Evolutionary conservation across 2,113 vertebrate species (phyloP).

Genomic region (Pachycephala philippinensis): DNA sequence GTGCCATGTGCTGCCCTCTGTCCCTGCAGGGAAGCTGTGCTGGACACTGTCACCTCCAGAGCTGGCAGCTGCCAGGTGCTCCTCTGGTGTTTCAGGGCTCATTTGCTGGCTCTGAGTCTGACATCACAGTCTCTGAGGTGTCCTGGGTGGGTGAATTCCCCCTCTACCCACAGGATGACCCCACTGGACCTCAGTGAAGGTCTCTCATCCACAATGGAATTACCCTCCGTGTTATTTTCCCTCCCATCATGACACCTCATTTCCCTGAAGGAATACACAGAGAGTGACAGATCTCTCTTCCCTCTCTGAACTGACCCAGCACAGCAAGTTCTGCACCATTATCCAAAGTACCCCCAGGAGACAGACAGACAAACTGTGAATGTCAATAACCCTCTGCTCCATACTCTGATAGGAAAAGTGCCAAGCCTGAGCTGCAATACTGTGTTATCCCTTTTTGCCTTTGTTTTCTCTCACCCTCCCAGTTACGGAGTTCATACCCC

Average conservation of each 20-base stretch:
- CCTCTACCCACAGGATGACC: background rate
- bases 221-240: background rate
- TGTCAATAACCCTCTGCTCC: background rate
- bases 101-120: background rate
- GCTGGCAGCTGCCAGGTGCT: background rate
- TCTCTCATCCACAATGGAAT: background rate
- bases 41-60: background rate
- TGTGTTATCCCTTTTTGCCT: background rate
- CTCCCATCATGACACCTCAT: background rate
- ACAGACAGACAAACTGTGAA: background rate
- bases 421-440: background rate
- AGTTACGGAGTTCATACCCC: fast-evolving
- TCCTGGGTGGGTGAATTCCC: background rate
- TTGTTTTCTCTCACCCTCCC: background rate
- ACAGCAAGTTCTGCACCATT: background rate
- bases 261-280: background rate
- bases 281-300: background rate
- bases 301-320: background rate
- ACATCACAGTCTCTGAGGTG: background rate
- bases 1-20: background rate
- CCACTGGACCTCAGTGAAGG: background rate
- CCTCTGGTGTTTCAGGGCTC: background rate
- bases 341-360: background rate
- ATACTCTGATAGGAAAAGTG: background rate
- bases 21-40: background rate